phyloP scores from a whole-genome alignment of 2,797 vertebrate species.

The Platalea minor region DNA sequence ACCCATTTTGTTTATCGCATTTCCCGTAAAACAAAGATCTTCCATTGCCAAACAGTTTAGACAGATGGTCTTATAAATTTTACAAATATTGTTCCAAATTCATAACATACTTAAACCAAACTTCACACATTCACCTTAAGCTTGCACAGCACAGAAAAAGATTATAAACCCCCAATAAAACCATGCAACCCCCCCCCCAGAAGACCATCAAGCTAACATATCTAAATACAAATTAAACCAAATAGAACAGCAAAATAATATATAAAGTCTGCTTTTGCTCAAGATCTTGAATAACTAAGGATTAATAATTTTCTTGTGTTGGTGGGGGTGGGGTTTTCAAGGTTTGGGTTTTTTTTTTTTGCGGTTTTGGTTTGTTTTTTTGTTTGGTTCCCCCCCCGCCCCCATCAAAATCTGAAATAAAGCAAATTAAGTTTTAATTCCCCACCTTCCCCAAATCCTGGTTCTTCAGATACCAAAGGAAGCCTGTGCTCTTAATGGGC shows the following conservation, averaged over 20 bases:
- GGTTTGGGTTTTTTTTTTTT: neutral
- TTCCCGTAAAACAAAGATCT: neutral
- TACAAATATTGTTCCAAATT: neutral
- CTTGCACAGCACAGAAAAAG: constrained; percentile 8
- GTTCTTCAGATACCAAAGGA: neutral
- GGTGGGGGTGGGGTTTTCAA: too few species aligned
- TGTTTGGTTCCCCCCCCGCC: neutral
- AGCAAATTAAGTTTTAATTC: neutral
- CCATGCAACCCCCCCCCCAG: neutral
- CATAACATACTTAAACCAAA: neutral
- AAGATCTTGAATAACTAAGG: neutral
- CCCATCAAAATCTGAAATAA: neutral
- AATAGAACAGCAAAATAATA: neutral
- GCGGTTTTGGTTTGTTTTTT: too few species aligned
- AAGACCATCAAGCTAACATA: neutral
- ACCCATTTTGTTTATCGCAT: neutral
- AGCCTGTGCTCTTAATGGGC: neutral
- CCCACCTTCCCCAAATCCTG: neutral
- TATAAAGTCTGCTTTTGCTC: neutral
- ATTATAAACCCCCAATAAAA: neutral
- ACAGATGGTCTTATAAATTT: neutral
- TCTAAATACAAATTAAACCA: neutral
- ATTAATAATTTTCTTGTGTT: neutral
- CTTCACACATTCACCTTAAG: neutral
- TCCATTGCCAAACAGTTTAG: neutral